Percentiles rank a stretch among this genome's conserved stretches.
These are phyloP conservation scores for Pristionchus exspectatus DNA, from an alignment of 2,888 invertebrate genomes.

Conservation along the genomic window DNA sequence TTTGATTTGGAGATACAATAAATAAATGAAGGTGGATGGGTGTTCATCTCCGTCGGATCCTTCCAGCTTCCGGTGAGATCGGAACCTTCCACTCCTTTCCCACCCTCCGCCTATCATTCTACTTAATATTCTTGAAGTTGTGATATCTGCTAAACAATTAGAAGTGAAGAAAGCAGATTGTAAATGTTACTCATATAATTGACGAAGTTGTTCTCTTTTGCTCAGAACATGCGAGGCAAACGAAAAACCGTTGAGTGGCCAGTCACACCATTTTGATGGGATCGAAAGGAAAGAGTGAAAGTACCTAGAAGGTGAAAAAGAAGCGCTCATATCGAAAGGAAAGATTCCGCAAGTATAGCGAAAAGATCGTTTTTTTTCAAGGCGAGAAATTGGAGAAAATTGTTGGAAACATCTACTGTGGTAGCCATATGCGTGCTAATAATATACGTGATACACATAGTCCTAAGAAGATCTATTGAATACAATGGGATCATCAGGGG, in stretches of 20 bases:
- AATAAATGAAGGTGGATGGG: no score
- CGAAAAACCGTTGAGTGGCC: not conserved
- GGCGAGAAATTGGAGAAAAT: not conserved
- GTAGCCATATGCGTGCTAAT: no score
- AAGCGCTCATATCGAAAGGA: not conserved
- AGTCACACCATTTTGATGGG: not conserved
- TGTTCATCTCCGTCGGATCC: not conserved
- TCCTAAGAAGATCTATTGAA: no score
- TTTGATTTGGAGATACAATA: no score
- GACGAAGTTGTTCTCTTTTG: not conserved
- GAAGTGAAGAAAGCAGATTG: not conserved
- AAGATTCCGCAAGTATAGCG: not conserved
- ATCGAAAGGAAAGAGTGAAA: not conserved
- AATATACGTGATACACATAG: no score
- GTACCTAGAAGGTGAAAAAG: not conserved
- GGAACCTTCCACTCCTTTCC: not conserved
- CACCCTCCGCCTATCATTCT: no score
- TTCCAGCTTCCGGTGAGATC: not conserved
- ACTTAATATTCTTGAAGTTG: no score
- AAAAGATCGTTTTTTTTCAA: not conserved
- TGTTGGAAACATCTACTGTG: not conserved
- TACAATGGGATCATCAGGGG: no score
- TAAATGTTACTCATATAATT: not conserved
- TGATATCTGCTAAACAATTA: no score
- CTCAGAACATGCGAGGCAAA: not conserved